phyloP scores from a whole-genome alignment of 2,888 invertebrate genomes.

The Eremobia ochroleuca region DNA sequence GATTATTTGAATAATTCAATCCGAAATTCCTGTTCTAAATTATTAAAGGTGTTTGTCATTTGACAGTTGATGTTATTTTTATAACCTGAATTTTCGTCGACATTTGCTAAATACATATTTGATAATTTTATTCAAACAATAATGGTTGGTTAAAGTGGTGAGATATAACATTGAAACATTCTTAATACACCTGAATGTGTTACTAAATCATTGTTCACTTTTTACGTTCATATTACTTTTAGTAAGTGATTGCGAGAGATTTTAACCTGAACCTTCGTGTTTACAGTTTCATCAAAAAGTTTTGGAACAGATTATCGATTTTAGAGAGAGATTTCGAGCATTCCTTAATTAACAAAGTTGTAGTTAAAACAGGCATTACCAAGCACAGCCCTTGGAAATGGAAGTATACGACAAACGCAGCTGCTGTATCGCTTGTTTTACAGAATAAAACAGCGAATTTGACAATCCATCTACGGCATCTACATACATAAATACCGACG shows the following conservation, averaged over 20 bases:
- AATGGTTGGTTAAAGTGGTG: not conserved
- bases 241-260: not conserved
- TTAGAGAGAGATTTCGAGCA: no score
- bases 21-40: not conserved
- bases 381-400: not conserved
- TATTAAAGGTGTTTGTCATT: not conserved
- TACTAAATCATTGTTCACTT: not conserved
- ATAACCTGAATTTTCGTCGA: not conserved
- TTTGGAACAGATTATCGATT: conserved; percentile 11
- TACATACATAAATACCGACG: no score
- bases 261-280: not conserved
- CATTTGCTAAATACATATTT: not conserved
- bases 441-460: not conserved
- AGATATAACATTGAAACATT: not conserved
- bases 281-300: conserved; percentile 1
- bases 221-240: not conserved
- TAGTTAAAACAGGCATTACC: not conserved
- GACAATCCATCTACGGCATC: not conserved
- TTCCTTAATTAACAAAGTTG: not conserved
- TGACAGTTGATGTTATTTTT: not conserved
- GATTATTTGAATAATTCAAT: not conserved
- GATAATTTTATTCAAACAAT: not conserved
- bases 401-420: not conserved
- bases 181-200: not conserved
- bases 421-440: not conserved